Conservation (phyloP, 2,888 invertebrate genomes). For the Sphaeridia pumilis region DNA sequence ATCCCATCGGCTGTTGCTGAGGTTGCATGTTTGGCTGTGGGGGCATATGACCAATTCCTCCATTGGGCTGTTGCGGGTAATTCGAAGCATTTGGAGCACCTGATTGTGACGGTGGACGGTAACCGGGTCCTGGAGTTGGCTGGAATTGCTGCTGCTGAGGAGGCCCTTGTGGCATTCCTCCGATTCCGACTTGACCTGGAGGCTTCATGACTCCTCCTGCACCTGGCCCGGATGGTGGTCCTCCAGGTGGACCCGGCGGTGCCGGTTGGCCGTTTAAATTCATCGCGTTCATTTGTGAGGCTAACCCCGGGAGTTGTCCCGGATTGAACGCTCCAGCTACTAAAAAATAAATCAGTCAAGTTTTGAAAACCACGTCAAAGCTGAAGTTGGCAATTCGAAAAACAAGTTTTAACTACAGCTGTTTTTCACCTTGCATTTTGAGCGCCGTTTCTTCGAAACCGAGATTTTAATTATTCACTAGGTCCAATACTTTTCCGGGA, state of each 20-base stretch:
- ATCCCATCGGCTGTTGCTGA: constrained; percentile 15
- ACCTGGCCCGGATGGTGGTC: neutral
- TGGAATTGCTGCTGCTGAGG: constrained; percentile 14
- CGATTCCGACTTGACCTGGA: constrained; percentile 16
- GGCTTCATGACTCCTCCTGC: neutral
- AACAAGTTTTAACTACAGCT: neutral
- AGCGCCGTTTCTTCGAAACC: no score
- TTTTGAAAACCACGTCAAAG: neutral
- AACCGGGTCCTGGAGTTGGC: constrained; percentile 18
- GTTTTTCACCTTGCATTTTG: no score
- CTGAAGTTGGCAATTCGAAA: neutral
- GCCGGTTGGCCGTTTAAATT: constrained; percentile 8
- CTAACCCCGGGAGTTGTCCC: constrained; percentile 5
- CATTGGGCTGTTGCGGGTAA: constrained; percentile 32
- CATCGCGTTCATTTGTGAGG: constrained; percentile 10
- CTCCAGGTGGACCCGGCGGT: neutral
- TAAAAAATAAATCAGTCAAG: neutral
- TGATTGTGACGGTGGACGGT: constrained; percentile 15
- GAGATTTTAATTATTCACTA: no score
- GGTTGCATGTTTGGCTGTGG: constrained; percentile 15
- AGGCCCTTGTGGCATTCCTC: constrained; percentile 20
- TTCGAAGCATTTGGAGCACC: neutral
- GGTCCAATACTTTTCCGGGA: no score
- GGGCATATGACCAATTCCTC: constrained; percentile 16
- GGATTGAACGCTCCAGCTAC: constrained; percentile 15